A percentile compares a stretch with the other conserved stretches of the same genome.
Conservation (phyloP, 2,888 invertebrate species). For the Carterocephalus palaemon region DNA sequence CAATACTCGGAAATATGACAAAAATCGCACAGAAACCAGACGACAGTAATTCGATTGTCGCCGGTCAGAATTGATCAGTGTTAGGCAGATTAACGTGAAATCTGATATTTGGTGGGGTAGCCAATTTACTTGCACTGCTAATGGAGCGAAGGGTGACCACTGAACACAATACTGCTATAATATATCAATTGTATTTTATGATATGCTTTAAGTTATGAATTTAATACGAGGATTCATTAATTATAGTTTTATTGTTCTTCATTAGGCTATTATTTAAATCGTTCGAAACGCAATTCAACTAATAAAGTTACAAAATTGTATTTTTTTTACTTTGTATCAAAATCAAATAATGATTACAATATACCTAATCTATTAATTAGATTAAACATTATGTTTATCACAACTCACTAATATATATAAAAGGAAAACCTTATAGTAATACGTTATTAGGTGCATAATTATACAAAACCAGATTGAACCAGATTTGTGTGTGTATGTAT, state of each 20-base stretch:
- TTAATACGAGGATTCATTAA: conserved; percentile 1
- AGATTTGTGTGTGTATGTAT: too few relatives aligned
- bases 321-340: too few relatives aligned
- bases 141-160: conserved; percentile 62
- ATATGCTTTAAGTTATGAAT: conserved; percentile 11
- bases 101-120: conserved; percentile 73
- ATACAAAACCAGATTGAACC: too few relatives aligned
- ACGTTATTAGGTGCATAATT: too few relatives aligned
- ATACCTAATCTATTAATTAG: too few relatives aligned
- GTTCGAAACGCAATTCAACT: too few relatives aligned
- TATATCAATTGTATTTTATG: conserved; percentile 18
- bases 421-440: too few relatives aligned
- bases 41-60: conserved; percentile 74
- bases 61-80: conserved; percentile 69
- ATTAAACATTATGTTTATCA: too few relatives aligned
- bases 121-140: conserved; percentile 65
- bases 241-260: background rate
- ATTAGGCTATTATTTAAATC: too few relatives aligned
- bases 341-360: too few relatives aligned
- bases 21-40: conserved; percentile 69
- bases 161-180: conserved; percentile 42
- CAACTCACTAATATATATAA: too few relatives aligned
- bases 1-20: conserved; percentile 62
- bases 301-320: too few relatives aligned
- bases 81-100: conserved; percentile 74